A percentile compares a stretch with the other conserved stretches of the same genome.
Evolutionary conservation across 2,888 invertebrate genomes (phyloP).

Genomic region (Tineola bisselliella): DNA sequence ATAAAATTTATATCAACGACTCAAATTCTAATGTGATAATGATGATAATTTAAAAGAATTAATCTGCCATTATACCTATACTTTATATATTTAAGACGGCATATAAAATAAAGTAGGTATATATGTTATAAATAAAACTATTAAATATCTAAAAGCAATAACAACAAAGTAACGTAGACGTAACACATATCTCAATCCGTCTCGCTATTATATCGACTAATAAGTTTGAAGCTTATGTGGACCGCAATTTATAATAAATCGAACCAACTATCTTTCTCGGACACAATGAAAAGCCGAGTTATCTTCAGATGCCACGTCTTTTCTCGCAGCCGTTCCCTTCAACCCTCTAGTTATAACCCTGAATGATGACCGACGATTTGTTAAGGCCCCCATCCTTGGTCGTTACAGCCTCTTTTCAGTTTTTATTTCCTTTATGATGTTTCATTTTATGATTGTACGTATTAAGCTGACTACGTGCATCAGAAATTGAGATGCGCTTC

Average conservation of each 20-base stretch:
- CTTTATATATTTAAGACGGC: too few species aligned
- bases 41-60: too few species aligned
- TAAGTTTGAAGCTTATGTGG: slow-evolving; percentile 33
- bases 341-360: slow-evolving; percentile 45
- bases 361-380: slow-evolving; percentile 64
- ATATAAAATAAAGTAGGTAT: too few species aligned
- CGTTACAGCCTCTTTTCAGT: slow-evolving; percentile 59
- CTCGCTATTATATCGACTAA: slow-evolving; percentile 33
- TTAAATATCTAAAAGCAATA: not conserved
- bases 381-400: slow-evolving; percentile 48
- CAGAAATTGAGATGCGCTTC: slow-evolving; percentile 7
- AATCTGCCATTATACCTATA: too few species aligned
- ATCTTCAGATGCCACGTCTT: slow-evolving; percentile 30
- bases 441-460: slow-evolving; percentile 61
- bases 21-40: too few species aligned
- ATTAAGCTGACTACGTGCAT: slow-evolving; percentile 39
- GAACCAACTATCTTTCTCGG: slow-evolving; percentile 38
- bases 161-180: not conserved
- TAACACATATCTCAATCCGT: slow-evolving; percentile 4
- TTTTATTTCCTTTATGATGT: slow-evolving; percentile 62
- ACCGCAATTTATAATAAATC: slow-evolving; percentile 55
- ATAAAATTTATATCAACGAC: too few species aligned
- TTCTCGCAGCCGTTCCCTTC: not conserved
- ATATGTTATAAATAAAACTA: not conserved
- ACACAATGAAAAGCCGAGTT: slow-evolving; percentile 55